These are phyloP conservation scores for Pseudolycoriella hygida DNA, from an alignment of 2,888 invertebrate genomes.

Conservation along the genomic window DNA sequence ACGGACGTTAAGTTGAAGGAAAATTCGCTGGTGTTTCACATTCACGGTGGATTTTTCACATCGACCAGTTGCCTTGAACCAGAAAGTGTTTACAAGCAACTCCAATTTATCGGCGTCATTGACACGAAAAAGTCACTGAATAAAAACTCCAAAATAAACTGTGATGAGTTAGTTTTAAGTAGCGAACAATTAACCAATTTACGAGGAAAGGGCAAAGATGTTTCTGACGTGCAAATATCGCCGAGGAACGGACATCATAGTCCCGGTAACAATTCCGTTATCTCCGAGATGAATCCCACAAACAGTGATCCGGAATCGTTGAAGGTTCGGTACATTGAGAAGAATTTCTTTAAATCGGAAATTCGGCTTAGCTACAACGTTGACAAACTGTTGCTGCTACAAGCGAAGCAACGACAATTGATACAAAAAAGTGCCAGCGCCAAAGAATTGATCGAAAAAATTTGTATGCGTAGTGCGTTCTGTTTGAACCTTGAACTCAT, in stretches of 20 bases:
- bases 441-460: conserved; percentile 30
- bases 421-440: conserved; percentile 49
- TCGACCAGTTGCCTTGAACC: conserved; percentile 36
- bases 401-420: conserved; percentile 51
- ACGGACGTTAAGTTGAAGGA: conserved; percentile 16
- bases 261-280: background rate
- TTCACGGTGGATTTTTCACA: conserved; percentile 76
- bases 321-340: conserved; percentile 22
- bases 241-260: background rate
- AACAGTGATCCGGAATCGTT: conserved; percentile 9
- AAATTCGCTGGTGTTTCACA: conserved; percentile 59
- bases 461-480: conserved; percentile 31
- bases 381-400: conserved; percentile 47
- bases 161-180: conserved; percentile 1
- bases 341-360: conserved; percentile 38
- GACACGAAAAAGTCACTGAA: background rate
- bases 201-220: background rate
- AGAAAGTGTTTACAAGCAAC: conserved; percentile 21
- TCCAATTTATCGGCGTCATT: background rate
- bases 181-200: background rate
- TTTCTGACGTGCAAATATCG: background rate
- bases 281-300: background rate
- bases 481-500: conserved; percentile 17
- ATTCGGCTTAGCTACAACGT: conserved; percentile 56
- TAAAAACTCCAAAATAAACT: background rate